Base-by-base conservation (phyloP, 2,797 vertebrate genomes). In the Chelmon rostratus region DNA sequence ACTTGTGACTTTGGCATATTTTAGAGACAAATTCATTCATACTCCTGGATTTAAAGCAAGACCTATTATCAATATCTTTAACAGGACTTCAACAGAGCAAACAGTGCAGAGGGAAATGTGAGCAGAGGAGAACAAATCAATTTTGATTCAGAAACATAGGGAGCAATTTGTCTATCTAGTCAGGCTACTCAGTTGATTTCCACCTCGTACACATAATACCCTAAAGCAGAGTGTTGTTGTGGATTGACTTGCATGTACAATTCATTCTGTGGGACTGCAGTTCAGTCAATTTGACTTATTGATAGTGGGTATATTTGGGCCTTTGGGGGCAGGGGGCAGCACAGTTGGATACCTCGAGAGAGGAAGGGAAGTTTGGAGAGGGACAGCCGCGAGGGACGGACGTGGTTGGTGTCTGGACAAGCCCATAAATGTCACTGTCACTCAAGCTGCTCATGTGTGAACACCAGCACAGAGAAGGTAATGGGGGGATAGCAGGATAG, bases 361-460 rank as follows among this genome's bases (percentile, higher is more conserved):
- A 66, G 40, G 58, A 59, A 16, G 16, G 13, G 15, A 18, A 4
- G 49, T 35, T 35, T 31, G 76, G 25, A 66, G 57, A 53, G 46
- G 74, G 75, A 38, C n/a, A 50, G 72, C 81, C 86, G 53, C 3
- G 6, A 81, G 88, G 88, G 86, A 80, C 6, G 11, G 72, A 72
- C 15, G 35, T 6, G 64, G 83, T 38, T 57, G 75, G 67, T 79
- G 33, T 81, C 66, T 68, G 79, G 83, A 91, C 81, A 73, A 82
- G 62, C 70, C 87, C 79, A 88, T 91, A 89, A 94, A 93, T 91
- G 88, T 90, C 92, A 90, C 87, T 73, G 90, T 89, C 89, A 86
- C 76, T 94, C 85, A 90, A 87, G 81, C 70, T 68, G 68, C 73
- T 91, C 91, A 86, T 89, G 91, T 86, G 88, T 89, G 86, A 91